Percentiles rank a stretch among this genome's conserved stretches.
Conservation (phyloP, 2,797 vertebrate species). For the Eurystomus glaucurus region DNA sequence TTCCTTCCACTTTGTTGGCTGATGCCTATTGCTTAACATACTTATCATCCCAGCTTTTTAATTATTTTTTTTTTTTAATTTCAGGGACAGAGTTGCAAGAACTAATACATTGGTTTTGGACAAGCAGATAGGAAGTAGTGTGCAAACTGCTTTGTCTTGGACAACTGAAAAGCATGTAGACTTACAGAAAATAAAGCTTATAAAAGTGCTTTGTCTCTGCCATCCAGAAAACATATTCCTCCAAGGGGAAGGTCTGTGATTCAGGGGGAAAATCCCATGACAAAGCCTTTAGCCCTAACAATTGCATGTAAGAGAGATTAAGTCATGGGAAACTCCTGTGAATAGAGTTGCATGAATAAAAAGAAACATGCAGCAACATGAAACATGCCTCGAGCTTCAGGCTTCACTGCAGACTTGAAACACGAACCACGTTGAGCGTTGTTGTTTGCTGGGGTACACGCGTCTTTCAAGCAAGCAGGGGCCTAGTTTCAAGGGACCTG, state of each 20-base stretch:
- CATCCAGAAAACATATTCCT: not conserved
- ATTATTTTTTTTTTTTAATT: not conserved
- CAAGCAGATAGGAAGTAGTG: not conserved
- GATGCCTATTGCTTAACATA: not conserved
- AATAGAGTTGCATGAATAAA: conserved; percentile 21
- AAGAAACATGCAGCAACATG: conserved; percentile 72
- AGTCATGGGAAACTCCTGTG: conserved; percentile 62
- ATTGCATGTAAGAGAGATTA: conserved; percentile 50
- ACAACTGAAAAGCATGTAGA: not conserved
- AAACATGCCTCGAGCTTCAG: conserved; percentile 5
- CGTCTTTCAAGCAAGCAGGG: not conserved
- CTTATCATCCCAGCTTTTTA: not conserved
- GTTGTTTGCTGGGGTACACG: rapidly evolving
- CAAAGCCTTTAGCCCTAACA: conserved; percentile 57
- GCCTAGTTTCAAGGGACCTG: not conserved
- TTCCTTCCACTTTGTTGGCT: not conserved
- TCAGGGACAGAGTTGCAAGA: not conserved
- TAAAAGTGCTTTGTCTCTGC: conserved; percentile 13
- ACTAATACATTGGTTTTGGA: not conserved
- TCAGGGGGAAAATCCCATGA: conserved; percentile 69
- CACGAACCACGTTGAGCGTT: rapidly evolving
- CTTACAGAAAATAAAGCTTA: not conserved
- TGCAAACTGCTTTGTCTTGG: not conserved
- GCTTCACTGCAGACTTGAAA: not conserved
- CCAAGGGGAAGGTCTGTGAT: conserved; percentile 48